Percentiles rank a stretch among this genome's conserved stretches.
Conservation (phyloP, 2,888 invertebrate genomes). For the Papilio elwesi region DNA sequence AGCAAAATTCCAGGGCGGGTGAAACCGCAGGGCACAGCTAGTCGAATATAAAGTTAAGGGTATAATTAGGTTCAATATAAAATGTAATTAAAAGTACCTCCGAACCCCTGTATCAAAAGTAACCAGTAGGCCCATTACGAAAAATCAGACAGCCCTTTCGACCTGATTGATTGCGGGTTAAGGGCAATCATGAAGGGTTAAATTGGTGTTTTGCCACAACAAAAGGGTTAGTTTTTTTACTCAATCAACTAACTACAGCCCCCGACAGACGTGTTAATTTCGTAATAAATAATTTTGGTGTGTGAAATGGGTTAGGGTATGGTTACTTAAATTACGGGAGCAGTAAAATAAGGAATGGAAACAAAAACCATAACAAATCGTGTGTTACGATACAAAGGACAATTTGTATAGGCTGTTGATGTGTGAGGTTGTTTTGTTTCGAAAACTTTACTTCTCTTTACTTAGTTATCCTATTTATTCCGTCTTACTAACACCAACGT, state of each 20-base stretch:
- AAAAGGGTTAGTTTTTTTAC: conserved; percentile 69
- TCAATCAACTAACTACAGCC: conserved; percentile 60
- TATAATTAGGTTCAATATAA: conserved; percentile 10
- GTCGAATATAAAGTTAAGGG: conserved; percentile 2
- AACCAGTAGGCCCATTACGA: conserved; percentile 60
- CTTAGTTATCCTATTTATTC: not conserved
- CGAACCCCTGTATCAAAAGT: conserved; percentile 31
- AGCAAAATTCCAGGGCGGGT: too few species aligned
- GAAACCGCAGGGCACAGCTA: too few species aligned
- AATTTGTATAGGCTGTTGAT: not conserved
- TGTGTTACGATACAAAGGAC: not conserved
- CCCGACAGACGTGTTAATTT: conserved; percentile 76
- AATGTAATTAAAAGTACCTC: conserved; percentile 40
- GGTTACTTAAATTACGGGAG: conserved; percentile 38
- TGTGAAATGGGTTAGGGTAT: conserved; percentile 20
- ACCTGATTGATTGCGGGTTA: conserved; percentile 72
- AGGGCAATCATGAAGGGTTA: conserved; percentile 56
- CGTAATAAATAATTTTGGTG: conserved; percentile 63
- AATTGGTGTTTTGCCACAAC: conserved; percentile 61
- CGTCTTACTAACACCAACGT: too few species aligned
- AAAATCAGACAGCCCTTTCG: conserved; percentile 54
- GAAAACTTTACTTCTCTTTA: not conserved
- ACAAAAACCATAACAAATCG: conserved; percentile 12
- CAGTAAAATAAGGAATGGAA: not conserved
- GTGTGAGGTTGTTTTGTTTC: not conserved